Base-by-base conservation (phyloP, 2,113 vertebrate species). In the Pavo muticus region DNA sequence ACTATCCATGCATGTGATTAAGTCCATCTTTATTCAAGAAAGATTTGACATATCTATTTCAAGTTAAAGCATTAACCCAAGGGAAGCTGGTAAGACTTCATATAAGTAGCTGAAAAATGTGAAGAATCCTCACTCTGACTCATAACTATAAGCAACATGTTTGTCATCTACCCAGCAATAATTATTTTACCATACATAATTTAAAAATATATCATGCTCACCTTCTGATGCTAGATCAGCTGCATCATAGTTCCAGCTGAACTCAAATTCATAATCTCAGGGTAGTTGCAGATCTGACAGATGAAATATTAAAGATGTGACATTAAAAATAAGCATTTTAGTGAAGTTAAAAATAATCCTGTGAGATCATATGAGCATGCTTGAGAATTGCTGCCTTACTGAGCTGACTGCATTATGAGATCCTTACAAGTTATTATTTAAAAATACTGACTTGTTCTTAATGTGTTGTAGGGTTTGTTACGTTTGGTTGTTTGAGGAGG, bases 291-390 rank as follows among this genome's bases (percentile, higher is more conserved):
- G 47, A 8, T 75, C 91, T 84, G 45, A 69, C 37, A 61, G 78
- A 73, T 60, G 47, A 91, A 91, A 78, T 61, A 61, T 16, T 87
- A 59, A 79, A 87, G 19, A 17, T 61, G 25, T 39, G 32, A 35
- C 64, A 52, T 61, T 87, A 94, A 89, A 91, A 87, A 85, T 61
- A 70, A 82, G 11, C 6, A 57, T 87, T 95, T 61, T 37, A 76
- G 37, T 61, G 61, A 15, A 69, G 35, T 35, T 4, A 25, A 64
- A 84, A 50, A 73, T n/a, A 54, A 12, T 30, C 30, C 17, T 91
- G 48, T 54, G 20, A 42, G 30, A 75, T 71, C 18, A 63, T 39
- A 73, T 52, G 9, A 65, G 3, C n/a, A 11, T 72, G 25, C 25
- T 39, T 84, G 57, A 71, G 56, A 72, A 39, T 60, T 48, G 9